These are phyloP conservation scores for Cephus cinctus DNA, from an alignment of 1,140 invertebrate genomes.

Conservation along the genomic window DNA sequence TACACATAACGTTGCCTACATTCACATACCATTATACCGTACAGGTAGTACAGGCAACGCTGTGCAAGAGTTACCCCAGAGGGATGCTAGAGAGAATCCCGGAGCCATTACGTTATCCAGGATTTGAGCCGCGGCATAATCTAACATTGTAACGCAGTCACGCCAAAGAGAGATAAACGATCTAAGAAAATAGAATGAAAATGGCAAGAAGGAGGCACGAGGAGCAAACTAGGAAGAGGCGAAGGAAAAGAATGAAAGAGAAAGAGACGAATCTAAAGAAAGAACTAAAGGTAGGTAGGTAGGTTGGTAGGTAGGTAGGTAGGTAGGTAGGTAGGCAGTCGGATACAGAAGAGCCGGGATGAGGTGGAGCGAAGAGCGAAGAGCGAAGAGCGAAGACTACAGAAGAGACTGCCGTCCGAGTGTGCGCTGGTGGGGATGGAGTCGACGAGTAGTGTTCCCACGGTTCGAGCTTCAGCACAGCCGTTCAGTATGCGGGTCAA, in stretches of 20 bases:
- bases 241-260: slow-evolving; percentile 4
- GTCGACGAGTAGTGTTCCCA: slow-evolving; percentile 55
- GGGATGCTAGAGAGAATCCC: no score
- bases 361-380: slow-evolving; percentile 6
- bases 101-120: slow-evolving; percentile 50
- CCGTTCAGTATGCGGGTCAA: slow-evolving; percentile 58
- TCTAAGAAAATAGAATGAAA: neutral
- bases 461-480: slow-evolving; percentile 56
- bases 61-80: no score
- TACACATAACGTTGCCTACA: no score
- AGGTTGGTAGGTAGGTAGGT: slow-evolving; percentile 3
- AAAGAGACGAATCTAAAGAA: slow-evolving; percentile 10
- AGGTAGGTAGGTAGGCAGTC: neutral
- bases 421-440: slow-evolving; percentile 39
- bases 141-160: no score
- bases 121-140: no score
- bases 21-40: no score
- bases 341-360: neutral
- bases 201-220: slow-evolving; percentile 5
- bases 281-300: slow-evolving; percentile 7
- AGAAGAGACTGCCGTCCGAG: slow-evolving; percentile 1
- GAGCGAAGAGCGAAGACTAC: slow-evolving; percentile 14
- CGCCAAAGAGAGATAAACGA: no score
- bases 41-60: no score
- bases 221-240: slow-evolving; percentile 12